These are phyloP conservation scores for Patiria pectinifera DNA, from an alignment of 53 echinoderm and acorn worm genomes.

Conservation along the genomic window DNA sequence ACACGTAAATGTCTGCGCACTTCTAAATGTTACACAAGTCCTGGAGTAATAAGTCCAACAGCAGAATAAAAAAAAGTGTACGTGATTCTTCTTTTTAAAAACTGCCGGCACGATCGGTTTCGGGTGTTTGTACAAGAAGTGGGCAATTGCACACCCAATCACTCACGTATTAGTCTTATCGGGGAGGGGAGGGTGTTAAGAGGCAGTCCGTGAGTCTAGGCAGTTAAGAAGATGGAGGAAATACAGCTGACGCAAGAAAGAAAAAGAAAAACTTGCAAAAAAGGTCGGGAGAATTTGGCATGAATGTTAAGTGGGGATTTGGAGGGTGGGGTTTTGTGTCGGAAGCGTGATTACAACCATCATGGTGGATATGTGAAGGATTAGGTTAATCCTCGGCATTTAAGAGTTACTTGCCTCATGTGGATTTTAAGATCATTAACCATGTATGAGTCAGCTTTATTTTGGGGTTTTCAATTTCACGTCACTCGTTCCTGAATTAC, in stretches of 20 bases:
- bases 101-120: neutral
- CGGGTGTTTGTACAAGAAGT: slow-evolving; percentile 25
- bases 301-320: neutral
- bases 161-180: slow-evolving; percentile 41
- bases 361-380: neutral
- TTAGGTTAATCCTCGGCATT: slow-evolving; percentile 49
- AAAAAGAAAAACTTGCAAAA: neutral
- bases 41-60: neutral
- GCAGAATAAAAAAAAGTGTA: neutral
- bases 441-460: slow-evolving; percentile 22
- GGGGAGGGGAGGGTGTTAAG: slow-evolving; percentile 40
- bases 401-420: neutral
- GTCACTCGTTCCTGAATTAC: neutral
- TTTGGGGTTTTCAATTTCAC: neutral
- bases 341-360: slow-evolving; percentile 15
- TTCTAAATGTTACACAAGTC: neutral
- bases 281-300: neutral
- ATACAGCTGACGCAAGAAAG: neutral
- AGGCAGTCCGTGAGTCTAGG: slow-evolving; percentile 43
- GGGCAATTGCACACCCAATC: slow-evolving; percentile 30
- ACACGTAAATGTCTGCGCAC: neutral
- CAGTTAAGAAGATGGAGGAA: slow-evolving; percentile 21
- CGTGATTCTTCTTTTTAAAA: neutral
- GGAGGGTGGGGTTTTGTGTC: neutral
- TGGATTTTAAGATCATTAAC: neutral